Percentiles rank a stretch among this genome's conserved stretches.
phyloP scores from a whole-genome alignment of 2,888 invertebrate genomes.

The Melieria picta region DNA sequence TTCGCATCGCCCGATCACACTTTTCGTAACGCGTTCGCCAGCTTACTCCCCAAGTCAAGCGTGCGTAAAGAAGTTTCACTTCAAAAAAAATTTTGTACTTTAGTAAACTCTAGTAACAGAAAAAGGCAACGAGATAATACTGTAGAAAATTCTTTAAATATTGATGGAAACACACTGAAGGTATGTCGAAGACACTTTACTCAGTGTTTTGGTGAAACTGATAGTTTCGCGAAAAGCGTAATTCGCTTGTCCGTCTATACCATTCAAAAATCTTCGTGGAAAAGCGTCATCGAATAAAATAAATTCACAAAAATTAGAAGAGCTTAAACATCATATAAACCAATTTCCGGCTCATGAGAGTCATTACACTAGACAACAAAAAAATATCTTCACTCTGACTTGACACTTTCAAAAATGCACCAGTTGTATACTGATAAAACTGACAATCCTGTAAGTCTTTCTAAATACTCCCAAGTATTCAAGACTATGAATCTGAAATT shows the following conservation, averaged over 20 bases:
- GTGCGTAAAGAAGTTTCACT: too few relatives aligned
- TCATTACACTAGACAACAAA: slow-evolving; percentile 16
- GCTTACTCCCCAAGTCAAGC: too few relatives aligned
- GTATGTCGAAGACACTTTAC: slow-evolving; percentile 36
- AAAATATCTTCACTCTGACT: slow-evolving; percentile 16
- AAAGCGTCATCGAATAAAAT: slow-evolving; percentile 21
- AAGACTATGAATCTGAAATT: slow-evolving; percentile 39
- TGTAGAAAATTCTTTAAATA: neutral
- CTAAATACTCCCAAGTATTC: slow-evolving; percentile 38
- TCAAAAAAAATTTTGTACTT: too few relatives aligned
- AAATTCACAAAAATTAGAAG: slow-evolving; percentile 17
- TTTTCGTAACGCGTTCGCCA: too few relatives aligned
- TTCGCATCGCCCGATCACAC: too few relatives aligned
- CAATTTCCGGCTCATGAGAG: slow-evolving; percentile 23
- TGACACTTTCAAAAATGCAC: slow-evolving; percentile 33
- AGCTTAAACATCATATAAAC: slow-evolving; percentile 25
- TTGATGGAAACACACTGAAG: slow-evolving; percentile 29
- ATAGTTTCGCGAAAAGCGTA: slow-evolving; percentile 27
- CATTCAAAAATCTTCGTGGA: too few relatives aligned
- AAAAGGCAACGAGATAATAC: too few relatives aligned
- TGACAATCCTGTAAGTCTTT: slow-evolving; percentile 30
- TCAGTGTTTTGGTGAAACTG: slow-evolving; percentile 36
- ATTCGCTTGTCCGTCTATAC: neutral
- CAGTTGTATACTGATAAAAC: slow-evolving; percentile 24
- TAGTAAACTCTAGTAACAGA: too few relatives aligned